Evolutionary conservation across 2,113 vertebrate genomes (phyloP).

Genomic region (Leptodactylus fuscus): DNA sequence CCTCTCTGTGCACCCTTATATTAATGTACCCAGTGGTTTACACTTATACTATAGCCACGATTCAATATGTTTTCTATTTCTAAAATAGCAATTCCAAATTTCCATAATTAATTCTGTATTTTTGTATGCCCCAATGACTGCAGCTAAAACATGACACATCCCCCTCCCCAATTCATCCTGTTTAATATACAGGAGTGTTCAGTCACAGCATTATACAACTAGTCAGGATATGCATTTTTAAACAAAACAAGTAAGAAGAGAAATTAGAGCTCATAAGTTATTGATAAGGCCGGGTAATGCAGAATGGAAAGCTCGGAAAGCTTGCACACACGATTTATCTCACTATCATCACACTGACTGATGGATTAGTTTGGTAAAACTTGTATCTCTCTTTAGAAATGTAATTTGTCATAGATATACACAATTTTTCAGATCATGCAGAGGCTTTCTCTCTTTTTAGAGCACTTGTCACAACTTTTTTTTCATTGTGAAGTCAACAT

Average conservation of each 20-base stretch:
- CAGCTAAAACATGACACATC: background rate
- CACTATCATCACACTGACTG: background rate
- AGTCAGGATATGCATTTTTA: constrained; percentile 78
- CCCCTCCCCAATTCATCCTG: constrained; percentile 9
- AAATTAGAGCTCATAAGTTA: constrained; percentile 80
- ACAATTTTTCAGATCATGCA: background rate
- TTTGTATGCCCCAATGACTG: background rate
- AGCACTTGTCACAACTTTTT: background rate
- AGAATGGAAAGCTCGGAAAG: constrained; percentile 31
- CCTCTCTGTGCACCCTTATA: background rate
- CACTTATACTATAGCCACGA: background rate
- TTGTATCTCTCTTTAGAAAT: background rate
- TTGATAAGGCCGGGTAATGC: constrained; percentile 76
- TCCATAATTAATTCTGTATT: background rate
- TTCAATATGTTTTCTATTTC: no score
- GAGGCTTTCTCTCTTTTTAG: background rate
- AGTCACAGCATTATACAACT: constrained; percentile 73
- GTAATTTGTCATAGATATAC: background rate
- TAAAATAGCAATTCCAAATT: no score
- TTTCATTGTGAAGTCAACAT: no score
- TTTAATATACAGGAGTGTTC: constrained; percentile 66
- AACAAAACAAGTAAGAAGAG: constrained; percentile 76
- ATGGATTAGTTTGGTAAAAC: background rate
- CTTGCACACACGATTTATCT: constrained; percentile 1
- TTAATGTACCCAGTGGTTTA: background rate